Base-by-base conservation (phyloP, 2,888 invertebrate species). In the Agrochola lychnidis region DNA sequence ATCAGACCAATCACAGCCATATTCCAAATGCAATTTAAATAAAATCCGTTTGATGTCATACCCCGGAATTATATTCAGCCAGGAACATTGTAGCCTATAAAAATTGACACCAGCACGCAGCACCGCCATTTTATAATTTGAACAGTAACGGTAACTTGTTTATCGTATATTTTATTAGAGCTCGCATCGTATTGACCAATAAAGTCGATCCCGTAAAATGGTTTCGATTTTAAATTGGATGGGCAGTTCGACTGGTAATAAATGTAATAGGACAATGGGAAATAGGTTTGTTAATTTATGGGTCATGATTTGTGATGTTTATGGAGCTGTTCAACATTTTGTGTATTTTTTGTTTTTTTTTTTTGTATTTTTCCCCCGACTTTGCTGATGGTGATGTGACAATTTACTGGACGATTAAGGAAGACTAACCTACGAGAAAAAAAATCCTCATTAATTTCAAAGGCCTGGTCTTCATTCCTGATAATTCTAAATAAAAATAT, bases 131-230 rank as follows among this genome's bases (percentile, higher is more conserved):
- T 92, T 89, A 92, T 93, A 93, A 94, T 93, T 92, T 90, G 91
- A 88, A 88, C 85, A 87, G 85, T 85, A 75, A 79, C 79, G 81
- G 86, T 86, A 87, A 89, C 89, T 90, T 91, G 91, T 94, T 94
- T 93, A 93, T 92, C 87, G 90, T 89, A 89, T 89, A 92, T 94
- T 94, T 93, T 93, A 94, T 93, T 93, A 91, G 91, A 87, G 89
- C 88, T 88, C 88, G 82, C 85, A 83, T 82, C 85, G 89, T 90
- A 90, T 90, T 89, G 89, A 84, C 87, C 92, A 88, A 93, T 93
- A 93, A 93, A 93, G 88, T 89, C 84, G 90, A 88, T 89, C 81
- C 88, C 87, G 87, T 93, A 91, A 85, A 93, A 90, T 85, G 84
- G 84, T 73, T 87, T 87, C 86, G 78, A 86, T 92, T 91, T 91